Evolutionary conservation across 2,888 invertebrate genomes (phyloP).

Genomic region (Protodeltote pygarga): DNA sequence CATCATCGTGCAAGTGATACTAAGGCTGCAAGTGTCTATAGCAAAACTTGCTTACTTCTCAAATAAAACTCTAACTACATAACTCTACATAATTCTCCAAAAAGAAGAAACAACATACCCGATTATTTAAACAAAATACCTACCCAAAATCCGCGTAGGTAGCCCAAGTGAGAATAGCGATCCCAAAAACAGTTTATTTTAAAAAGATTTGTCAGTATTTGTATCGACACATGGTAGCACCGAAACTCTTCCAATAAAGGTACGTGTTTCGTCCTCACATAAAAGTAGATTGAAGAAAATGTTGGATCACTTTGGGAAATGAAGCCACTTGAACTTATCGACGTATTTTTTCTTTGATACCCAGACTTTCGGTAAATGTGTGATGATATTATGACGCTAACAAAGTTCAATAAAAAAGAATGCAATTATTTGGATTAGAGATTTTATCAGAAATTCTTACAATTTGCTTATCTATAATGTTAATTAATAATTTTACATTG

Average conservation of each 20-base stretch:
- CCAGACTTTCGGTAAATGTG: constrained; percentile 50
- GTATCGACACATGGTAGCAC: constrained; percentile 34
- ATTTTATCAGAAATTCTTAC: background rate
- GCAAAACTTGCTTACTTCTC: too few species aligned
- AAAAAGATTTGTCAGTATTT: constrained; percentile 34
- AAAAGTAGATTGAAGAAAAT: constrained; percentile 66
- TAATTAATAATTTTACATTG: background rate
- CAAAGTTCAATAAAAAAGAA: constrained; percentile 40
- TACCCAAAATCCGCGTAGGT: background rate
- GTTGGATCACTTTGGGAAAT: constrained; percentile 71
- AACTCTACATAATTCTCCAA: too few species aligned
- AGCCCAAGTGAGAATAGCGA: background rate
- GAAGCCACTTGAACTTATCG: constrained; percentile 64
- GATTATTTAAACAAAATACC: too few species aligned
- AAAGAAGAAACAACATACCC: too few species aligned
- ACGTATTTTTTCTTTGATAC: constrained; percentile 60
- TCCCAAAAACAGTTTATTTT: constrained; percentile 16
- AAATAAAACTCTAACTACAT: too few species aligned
- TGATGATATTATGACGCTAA: constrained; percentile 46
- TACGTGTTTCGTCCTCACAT: constrained; percentile 53
- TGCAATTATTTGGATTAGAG: too few species aligned
- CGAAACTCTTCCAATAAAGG: constrained; percentile 50
- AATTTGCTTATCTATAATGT: background rate
- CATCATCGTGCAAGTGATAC: background rate
- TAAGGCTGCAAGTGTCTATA: too few species aligned